Evolutionary conservation across 2,113 vertebrate genomes (phyloP).

Genomic region (Chunga burmeisteri): DNA sequence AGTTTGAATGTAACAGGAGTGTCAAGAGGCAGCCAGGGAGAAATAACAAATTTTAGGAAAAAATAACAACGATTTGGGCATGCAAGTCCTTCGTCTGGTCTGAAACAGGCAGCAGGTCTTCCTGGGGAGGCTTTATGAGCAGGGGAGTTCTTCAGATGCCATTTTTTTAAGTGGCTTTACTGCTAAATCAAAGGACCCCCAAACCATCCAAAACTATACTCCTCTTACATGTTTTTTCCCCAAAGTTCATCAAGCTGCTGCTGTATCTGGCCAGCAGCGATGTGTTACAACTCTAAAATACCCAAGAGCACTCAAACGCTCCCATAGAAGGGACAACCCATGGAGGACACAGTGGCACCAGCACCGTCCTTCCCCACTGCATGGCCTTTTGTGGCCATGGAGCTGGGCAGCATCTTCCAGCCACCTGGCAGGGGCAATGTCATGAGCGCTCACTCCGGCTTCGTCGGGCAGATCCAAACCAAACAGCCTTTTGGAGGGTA

Average conservation of each 20-base stretch:
- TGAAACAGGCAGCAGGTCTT: not conserved
- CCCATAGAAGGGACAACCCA: fast-evolving
- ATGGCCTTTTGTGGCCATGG: fast-evolving
- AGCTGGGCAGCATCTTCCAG: fast-evolving
- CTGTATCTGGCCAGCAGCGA: not conserved
- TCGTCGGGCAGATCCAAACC: not conserved
- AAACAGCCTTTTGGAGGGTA: not conserved
- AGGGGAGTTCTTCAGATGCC: not conserved
- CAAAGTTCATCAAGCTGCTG: not conserved
- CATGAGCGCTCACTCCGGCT: fast-evolving
- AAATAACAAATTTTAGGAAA: not conserved
- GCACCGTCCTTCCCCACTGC: not conserved
- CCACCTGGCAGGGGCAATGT: not conserved
- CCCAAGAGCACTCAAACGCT: not conserved
- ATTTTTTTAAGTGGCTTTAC: not conserved
- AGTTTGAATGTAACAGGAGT: not conserved
- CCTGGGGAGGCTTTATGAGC: not conserved
- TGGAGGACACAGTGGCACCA: not conserved
- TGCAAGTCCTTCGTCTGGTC: not conserved
- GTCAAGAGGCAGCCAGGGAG: not conserved
- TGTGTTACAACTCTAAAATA: not conserved
- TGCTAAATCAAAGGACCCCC: not conserved
- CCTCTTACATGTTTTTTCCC: not conserved
- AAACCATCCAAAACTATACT: not conserved
- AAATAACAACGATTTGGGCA: not conserved